Evolutionary conservation across 1,140 invertebrate genomes (phyloP).

Genomic region (Ceratosolen solmsi): DNA sequence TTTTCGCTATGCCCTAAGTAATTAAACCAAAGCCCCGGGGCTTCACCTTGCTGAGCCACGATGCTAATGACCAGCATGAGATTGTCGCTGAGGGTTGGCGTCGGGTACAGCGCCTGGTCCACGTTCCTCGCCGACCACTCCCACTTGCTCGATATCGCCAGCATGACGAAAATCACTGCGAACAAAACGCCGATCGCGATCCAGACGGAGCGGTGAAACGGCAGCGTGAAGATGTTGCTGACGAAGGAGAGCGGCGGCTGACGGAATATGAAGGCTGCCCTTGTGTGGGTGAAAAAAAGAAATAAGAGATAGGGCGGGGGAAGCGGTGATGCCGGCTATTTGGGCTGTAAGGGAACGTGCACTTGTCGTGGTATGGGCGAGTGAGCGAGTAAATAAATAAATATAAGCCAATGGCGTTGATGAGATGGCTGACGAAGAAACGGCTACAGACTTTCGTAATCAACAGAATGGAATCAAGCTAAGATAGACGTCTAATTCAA

Average conservation of each 20-base stretch:
- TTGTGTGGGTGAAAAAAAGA: constrained; percentile 28
- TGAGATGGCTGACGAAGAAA: too few species aligned
- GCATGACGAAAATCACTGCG: not conserved
- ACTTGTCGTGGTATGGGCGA: too few species aligned
- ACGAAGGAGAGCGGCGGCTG: constrained; percentile 80
- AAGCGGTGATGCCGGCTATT: too few species aligned
- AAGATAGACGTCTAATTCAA: not conserved
- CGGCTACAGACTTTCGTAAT: too few species aligned
- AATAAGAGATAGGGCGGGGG: too few species aligned
- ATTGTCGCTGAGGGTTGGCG: constrained; percentile 60
- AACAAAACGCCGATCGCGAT: constrained; percentile 62
- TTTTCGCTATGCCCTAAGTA: not conserved
- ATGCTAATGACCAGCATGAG: constrained; percentile 62
- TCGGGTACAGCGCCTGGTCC: constrained; percentile 59
- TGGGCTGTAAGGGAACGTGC: too few species aligned
- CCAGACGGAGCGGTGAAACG: constrained; percentile 78
- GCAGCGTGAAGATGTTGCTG: constrained; percentile 78
- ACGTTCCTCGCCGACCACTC: constrained; percentile 63
- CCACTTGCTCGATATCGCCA: constrained; percentile 30
- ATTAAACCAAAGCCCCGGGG: not conserved
- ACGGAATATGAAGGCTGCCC: constrained; percentile 78
- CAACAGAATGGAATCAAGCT: too few species aligned
- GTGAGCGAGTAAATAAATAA: too few species aligned
- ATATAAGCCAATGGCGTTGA: too few species aligned
- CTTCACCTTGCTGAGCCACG: constrained; percentile 63